Evolutionary conservation across 2,113 vertebrate species (phyloP).

Genomic region (Sebastes fasciatus): DNA sequence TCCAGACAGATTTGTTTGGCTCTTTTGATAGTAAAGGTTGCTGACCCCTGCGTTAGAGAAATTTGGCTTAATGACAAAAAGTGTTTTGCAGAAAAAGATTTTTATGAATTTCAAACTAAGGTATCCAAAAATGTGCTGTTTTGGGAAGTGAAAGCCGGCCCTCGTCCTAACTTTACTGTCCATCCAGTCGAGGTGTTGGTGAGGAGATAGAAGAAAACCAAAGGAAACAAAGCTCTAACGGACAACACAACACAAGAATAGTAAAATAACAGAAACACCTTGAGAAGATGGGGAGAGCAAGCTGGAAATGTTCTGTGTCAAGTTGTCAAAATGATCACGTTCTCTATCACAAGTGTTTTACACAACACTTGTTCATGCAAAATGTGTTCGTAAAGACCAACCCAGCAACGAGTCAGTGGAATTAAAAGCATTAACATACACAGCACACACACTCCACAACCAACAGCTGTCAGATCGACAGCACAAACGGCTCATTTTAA

Average conservation of each 20-base stretch:
- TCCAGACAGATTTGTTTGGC: too few species aligned
- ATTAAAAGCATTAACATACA: background rate
- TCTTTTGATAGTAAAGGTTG: too few species aligned
- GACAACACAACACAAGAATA: background rate
- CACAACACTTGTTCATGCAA: background rate
- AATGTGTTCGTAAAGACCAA: background rate
- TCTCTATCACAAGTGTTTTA: background rate
- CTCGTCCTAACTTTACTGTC: background rate
- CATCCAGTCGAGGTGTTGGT: background rate
- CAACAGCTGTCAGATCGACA: conserved; percentile 2
- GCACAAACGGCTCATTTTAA: background rate
- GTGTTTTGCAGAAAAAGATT: background rate
- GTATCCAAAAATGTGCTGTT: background rate
- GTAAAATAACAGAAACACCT: background rate
- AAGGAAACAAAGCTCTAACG: background rate
- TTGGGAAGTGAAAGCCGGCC: background rate
- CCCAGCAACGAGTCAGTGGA: background rate
- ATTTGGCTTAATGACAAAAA: background rate
- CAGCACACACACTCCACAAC: background rate
- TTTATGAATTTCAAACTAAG: background rate
- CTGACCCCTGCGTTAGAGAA: too few species aligned
- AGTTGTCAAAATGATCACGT: background rate
- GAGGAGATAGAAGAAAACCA: background rate
- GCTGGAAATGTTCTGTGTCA: background rate
- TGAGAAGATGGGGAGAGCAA: background rate